Base-by-base conservation (phyloP, 2,797 vertebrate species). In the Cryptoprocta ferox region DNA sequence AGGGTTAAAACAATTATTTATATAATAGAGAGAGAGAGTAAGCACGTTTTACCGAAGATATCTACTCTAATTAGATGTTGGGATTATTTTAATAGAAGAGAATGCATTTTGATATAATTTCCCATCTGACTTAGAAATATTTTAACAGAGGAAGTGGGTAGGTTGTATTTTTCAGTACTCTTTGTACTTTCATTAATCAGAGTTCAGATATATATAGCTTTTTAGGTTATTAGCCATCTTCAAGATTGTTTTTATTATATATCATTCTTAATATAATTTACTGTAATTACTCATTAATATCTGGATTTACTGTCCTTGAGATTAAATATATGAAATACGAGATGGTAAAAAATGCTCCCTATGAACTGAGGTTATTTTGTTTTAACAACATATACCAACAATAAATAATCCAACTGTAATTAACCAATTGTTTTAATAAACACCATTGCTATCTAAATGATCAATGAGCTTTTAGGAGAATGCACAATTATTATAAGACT, bases 191-290 rank as follows among this genome's bases (percentile, higher is more conserved):
- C 39, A 95, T 1, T 85, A 63, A 80, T 78, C 78, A 28, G 61
- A 15, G 16, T 14, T 26, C 53, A 96, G 15, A 96, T 63, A 96
- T 97, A 97, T 96, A 92, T 18, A 42, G 82, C 37, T 86, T 97
- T 94, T 92, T 71, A 96, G 7, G 61, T 93, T 97, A 94, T 91
- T 88, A 96, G 10, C 86, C 48, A 97, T 88, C 26, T 70, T 88
- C 13, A 96, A 82, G 19, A 94, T 96, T 90, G 68, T 82, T 94
- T 97, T 89, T 59, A 50, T 70, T 97, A 96, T 37, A 65, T 97
- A 59, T 50, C 48, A 71, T 53, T 94, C 91, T 80, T 86, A 92
- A 8, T 92, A 68, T 45, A 97, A 92, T 94, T 78, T 94, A 68
- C 11, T 78, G 35, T 61, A 98, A 97, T 81, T 96, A 19, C 2